Base-by-base conservation (phyloP, 2,113 vertebrate species). In the Stictonetta naevosa region DNA sequence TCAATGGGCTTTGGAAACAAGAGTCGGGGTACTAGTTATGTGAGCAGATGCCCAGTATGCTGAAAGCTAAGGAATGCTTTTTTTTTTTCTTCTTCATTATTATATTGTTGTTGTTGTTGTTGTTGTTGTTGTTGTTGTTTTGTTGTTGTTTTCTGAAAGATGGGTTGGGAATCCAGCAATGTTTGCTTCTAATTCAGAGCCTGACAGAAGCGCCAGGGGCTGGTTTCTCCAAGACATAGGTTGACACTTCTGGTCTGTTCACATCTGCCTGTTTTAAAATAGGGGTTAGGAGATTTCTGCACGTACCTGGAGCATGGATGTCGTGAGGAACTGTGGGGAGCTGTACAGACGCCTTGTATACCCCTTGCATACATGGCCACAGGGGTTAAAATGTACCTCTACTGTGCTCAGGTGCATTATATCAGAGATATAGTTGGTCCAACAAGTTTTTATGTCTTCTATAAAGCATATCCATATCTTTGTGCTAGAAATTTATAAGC, bases 161-260 rank as follows among this genome's bases (percentile, higher is more conserved):
- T 72, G 20, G 0, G 5, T n/a, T 87, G 40, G 44, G 46, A 87
- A 80, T 53, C 34, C 36, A 74, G 55, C 11, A 88, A 67, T 34
- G 17, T 36, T 80, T 56, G 28, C 73, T 87, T 76, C 59, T 83
- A 77, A 67, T 55, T 83, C 60, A 52, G 48, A 23, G 29, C 11
- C n/a, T 6, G 16, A 52, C 23, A 89, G 34, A 90, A 86, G 14
- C 3, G 1, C 29, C 15, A 0, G 3, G 59, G 16, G 73, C 34
- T 81, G 73, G 64, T 66, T 92, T 93, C 90, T 78, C 79, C 42
- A 81, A 77, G 64, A 94, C 64, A 78, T 33, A 56, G 52, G 29
- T 93, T 95, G 82, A 94, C 71, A 50, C 50, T 86, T 93, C 68
- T 83, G 82, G 63, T 93, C 68, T 90, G 85, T 36, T 94, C 82